Evolutionary conservation across 2,888 invertebrate genomes (phyloP).

Genomic region (Petrophora chlorosata): DNA sequence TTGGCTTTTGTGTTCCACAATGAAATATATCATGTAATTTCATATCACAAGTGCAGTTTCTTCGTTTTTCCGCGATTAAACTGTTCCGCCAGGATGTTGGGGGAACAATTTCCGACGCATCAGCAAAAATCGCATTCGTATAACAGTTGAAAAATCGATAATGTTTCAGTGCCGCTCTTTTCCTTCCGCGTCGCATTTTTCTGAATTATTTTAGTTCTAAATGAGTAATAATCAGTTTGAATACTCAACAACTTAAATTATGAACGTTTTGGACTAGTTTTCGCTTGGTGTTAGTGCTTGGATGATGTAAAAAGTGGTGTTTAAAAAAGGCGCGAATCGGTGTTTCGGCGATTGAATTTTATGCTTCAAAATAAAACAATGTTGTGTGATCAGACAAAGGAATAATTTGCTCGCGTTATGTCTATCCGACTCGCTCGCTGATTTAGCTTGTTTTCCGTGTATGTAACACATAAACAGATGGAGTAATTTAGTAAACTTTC

Average conservation of each 20-base stretch:
- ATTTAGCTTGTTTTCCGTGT: conserved; percentile 42
- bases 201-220: conserved; percentile 29
- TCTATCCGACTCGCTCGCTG: conserved; percentile 32
- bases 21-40: conserved; percentile 68
- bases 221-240: neutral
- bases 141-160: conserved; percentile 74
- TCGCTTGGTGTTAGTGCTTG: conserved; percentile 26
- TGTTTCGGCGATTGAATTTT: conserved; percentile 46
- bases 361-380: conserved; percentile 48
- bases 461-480: conserved; percentile 46
- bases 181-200: conserved; percentile 62
- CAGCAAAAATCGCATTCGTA: conserved; percentile 50
- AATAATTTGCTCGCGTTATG: conserved; percentile 33
- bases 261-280: conserved; percentile 22
- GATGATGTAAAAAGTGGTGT: conserved; percentile 50
- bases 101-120: conserved; percentile 47
- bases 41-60: conserved; percentile 46
- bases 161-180: conserved; percentile 75
- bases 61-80: conserved; percentile 49
- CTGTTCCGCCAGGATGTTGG: conserved; percentile 41
- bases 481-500: conserved; percentile 53
- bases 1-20: conserved; percentile 79
- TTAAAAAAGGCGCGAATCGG: conserved; percentile 78
- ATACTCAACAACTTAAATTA: conserved; percentile 15
- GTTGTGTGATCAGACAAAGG: conserved; percentile 52